Base-by-base conservation (phyloP, 2,797 vertebrate genomes). In the Alectoris magna region DNA sequence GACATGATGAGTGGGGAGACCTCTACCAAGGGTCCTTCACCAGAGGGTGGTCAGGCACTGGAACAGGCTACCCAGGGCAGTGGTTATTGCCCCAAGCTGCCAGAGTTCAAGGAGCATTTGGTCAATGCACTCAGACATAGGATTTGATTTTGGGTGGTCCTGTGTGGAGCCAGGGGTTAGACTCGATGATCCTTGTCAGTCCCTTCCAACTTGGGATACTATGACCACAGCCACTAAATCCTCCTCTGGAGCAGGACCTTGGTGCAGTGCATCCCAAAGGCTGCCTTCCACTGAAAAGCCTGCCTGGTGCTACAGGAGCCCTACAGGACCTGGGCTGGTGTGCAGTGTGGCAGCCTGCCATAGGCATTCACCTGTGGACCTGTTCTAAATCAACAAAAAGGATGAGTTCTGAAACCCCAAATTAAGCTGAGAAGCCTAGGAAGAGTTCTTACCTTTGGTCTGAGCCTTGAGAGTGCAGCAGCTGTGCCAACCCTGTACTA, bases 361-460 rank as follows among this genome's bases (percentile, higher is more conserved):
- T 31, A 6, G 66, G 44, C 14, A 44, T 60, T 88, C 18, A 53
- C 21, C 34, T 48, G n/a, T 36, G 56, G 34, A 60, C 43, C 18
- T 39, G 15, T 58, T 26, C 84, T 70, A 88, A 76, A 78, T 44
- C 48, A 78, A 55, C 8, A 78, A 66, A 92, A 92, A 70, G 11
- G 31, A 39, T 56, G 39, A 63, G 18, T 59, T 4, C 0, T 21
- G n/a, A 82, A 34, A 68, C 70, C 4, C 6, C 60, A 68, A 83
- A 79, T 59, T 60, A 63, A 83, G 59, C 53, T 18, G 34, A 41
- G 41, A 22, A 73, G 39, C 44, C 48, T 62, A 41, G 84, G 55
- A 80, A 44, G 22, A 44, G 10, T 3, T 31, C 91, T 81, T 66
- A 49, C 22, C 36, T 79, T 87, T 48, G 26, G 6, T 70, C 49